Percentiles rank a stretch among this genome's conserved stretches.
These are phyloP conservation scores for Poecile montanus DNA, from an alignment of 2,797 vertebrate species.

Conservation along the genomic window DNA sequence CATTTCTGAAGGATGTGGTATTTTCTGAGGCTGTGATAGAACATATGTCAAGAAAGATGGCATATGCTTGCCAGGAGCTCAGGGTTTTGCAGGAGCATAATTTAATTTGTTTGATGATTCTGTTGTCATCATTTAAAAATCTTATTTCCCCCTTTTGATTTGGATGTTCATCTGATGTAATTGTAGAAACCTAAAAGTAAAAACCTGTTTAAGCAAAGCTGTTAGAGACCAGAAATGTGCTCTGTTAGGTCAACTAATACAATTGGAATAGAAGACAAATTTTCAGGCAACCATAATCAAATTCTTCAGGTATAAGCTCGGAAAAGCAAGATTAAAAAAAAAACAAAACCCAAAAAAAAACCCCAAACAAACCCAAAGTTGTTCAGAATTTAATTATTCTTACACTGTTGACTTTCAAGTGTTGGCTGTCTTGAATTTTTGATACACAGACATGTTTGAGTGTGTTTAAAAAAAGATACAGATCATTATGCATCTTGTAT, in stretches of 20 bases:
- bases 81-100: not conserved
- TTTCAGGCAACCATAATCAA: not conserved
- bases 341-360: not conserved
- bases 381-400: not conserved
- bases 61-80: not conserved
- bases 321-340: not conserved
- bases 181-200: not conserved
- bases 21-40: not conserved
- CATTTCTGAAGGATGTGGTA: not conserved
- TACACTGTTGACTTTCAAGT: not conserved
- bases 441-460: fast-evolving
- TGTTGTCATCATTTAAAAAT: not conserved
- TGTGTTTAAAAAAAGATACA: not conserved
- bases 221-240: not conserved
- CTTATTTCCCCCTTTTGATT: not conserved
- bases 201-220: not conserved
- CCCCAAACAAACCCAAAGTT: not conserved
- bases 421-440: not conserved
- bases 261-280: not conserved
- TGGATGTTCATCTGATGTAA: not conserved
- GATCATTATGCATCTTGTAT: not conserved
- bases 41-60: not conserved
- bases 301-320: not conserved
- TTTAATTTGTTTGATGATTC: not conserved
- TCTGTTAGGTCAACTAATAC: not conserved